phyloP scores from a whole-genome alignment of 2,888 invertebrate species.

The Dromius quadrimaculatus region DNA sequence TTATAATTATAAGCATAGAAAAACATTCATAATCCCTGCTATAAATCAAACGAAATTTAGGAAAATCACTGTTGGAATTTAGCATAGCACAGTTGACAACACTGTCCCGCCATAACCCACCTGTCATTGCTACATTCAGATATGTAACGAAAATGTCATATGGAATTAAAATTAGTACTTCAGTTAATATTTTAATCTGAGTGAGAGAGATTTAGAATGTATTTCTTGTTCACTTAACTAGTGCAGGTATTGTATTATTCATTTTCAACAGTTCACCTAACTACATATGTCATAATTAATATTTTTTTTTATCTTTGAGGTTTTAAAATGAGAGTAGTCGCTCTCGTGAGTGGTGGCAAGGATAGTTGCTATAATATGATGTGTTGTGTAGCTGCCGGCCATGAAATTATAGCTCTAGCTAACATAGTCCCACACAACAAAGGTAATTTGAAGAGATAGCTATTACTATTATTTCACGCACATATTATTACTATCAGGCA shows the following conservation, averaged over 20 bases:
- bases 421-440: conserved; percentile 90
- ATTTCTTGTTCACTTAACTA: conserved; percentile 14
- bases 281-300: background rate
- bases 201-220: conserved; percentile 26
- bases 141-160: conserved; percentile 21
- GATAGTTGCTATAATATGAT: conserved; percentile 99
- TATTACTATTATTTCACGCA: background rate
- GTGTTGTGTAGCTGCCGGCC: conserved; percentile 96
- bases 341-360: conserved; percentile 97
- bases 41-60: background rate
- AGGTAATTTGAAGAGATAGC: conserved; percentile 74
- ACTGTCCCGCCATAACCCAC: background rate
- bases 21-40: background rate
- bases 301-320: background rate
- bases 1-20: no score
- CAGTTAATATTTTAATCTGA: background rate
- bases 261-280: background rate
- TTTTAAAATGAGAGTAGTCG: conserved; percentile 84
- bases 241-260: conserved; percentile 6
- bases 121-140: conserved; percentile 19
- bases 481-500: background rate
- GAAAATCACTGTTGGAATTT: background rate
- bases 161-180: conserved; percentile 28
- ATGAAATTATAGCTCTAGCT: conserved; percentile 94
- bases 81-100: background rate